Conservation (phyloP, 2,888 invertebrate genomes). For the Zhuqinia jingwanae region DNA sequence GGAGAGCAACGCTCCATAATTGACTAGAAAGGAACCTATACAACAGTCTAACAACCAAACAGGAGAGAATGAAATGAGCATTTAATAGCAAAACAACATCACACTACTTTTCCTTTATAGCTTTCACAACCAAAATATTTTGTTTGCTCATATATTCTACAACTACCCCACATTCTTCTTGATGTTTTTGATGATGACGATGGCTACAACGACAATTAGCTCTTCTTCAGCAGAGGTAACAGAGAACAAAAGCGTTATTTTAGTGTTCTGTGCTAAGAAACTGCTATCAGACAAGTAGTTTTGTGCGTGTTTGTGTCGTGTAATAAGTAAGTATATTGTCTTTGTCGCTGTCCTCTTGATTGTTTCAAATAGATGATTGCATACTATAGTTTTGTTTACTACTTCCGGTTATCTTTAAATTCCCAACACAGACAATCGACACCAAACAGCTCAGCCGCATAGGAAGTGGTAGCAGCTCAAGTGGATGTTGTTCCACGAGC, state of each 20-base stretch:
- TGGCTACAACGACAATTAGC: slow-evolving; percentile 51
- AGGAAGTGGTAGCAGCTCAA: slow-evolving; percentile 45
- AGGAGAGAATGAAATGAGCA: neutral
- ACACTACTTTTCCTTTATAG: neutral
- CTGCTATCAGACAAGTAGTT: slow-evolving; percentile 9
- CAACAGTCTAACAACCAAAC: neutral
- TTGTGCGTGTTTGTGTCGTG: slow-evolving; percentile 10
- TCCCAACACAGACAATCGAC: slow-evolving; percentile 49
- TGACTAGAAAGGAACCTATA: neutral
- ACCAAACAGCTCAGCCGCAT: slow-evolving; percentile 65
- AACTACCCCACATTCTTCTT: no score
- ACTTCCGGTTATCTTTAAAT: neutral
- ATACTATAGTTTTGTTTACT: neutral
- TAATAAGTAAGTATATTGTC: slow-evolving; percentile 33
- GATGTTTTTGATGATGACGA: slow-evolving; percentile 21
- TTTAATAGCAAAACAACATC: neutral
- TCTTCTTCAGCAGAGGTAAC: slow-evolving; percentile 61
- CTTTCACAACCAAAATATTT: neutral
- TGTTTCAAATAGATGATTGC: neutral
- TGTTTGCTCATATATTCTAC: no score
- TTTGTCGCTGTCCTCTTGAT: neutral
- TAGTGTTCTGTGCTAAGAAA: neutral
- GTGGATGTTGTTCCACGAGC: slow-evolving; percentile 32
- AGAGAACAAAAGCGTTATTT: slow-evolving; percentile 6
- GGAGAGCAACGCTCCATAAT: slow-evolving; percentile 41